phyloP scores from a whole-genome alignment of 2,797 vertebrate genomes.

The Falco concolor region DNA sequence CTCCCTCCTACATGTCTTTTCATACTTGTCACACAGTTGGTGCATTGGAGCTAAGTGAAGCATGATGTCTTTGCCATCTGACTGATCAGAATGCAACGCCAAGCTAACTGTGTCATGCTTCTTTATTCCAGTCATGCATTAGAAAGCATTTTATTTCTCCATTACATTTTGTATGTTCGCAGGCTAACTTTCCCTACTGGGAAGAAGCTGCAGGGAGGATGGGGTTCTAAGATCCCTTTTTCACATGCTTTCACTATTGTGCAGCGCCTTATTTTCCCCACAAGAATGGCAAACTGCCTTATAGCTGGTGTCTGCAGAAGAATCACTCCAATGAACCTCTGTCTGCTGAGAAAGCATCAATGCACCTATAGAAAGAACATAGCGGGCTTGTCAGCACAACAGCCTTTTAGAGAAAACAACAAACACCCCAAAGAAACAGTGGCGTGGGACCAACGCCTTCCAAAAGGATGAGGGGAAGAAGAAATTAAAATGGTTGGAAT shows the following conservation, averaged over 20 bases:
- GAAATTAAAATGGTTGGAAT: background rate
- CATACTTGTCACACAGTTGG: background rate
- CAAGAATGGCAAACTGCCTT: background rate
- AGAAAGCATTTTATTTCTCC: constrained; percentile 18
- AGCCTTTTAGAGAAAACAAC: background rate
- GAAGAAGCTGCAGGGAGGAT: background rate
- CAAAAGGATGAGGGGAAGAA: background rate
- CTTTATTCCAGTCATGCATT: constrained; percentile 17
- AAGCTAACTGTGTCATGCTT: background rate
- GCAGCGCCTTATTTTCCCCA: background rate
- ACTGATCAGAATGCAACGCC: background rate
- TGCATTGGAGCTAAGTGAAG: background rate
- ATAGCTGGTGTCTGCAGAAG: background rate
- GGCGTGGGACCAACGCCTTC: background rate
- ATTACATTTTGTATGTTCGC: background rate
- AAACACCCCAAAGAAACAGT: background rate
- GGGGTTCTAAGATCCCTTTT: background rate
- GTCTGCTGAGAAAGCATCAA: background rate
- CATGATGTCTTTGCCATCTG: background rate
- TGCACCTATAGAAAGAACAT: background rate
- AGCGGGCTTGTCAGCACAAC: background rate
- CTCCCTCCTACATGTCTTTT: background rate
- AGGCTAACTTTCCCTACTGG: background rate
- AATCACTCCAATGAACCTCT: background rate
- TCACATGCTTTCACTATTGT: background rate